Base-by-base conservation (phyloP, 2,888 invertebrate genomes). In the Meloe dianella region DNA sequence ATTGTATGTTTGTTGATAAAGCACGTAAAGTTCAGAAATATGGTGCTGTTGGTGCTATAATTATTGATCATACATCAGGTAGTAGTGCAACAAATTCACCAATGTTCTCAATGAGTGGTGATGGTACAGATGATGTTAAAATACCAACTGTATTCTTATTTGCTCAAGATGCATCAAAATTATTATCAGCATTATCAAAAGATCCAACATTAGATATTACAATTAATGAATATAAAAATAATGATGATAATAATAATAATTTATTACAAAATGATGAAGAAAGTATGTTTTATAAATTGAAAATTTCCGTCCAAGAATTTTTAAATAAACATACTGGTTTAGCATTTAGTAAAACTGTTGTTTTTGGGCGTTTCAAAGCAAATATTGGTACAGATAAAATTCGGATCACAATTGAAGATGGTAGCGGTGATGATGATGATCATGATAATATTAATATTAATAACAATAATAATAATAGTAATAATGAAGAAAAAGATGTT, bases 91-190 rank as follows among this genome's bases (percentile, higher is more conserved):
- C 89, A 32, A 89, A 87, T 61, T 91, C 93, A 1, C 91, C 94
- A 0, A 89, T 96, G 85, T 98, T 98, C 85, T 96, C 96, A 5
- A 98, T 98, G 98, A 96, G 96, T 0, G 96, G 96, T 1, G 97
- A 98, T 83, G 96, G 95, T 0, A 88, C 85, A 2, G 91, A 93
- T 73, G 94, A 96, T 81, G 92, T 97, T 8, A 88, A 85, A 71
- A 96, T 97, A 78, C 96, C 97, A 0, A 89, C 95, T n/a, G 93
- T 96, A 9, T 97, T 97, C 82, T 87, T 97, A 63, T 97, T 94
- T 82, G 87, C 89, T 7, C 86, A 88, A 67, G 96, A 97, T 82
- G 94, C 92, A 1, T 83, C 85, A 14, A 87, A 89, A 72, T 83
- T 97, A n/a, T 82, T 89, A 0, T 85, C 88, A 17, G 87, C 89